Evolutionary conservation across 2,888 invertebrate species (phyloP).

Genomic region (Scrobipalpa atriplicella): DNA sequence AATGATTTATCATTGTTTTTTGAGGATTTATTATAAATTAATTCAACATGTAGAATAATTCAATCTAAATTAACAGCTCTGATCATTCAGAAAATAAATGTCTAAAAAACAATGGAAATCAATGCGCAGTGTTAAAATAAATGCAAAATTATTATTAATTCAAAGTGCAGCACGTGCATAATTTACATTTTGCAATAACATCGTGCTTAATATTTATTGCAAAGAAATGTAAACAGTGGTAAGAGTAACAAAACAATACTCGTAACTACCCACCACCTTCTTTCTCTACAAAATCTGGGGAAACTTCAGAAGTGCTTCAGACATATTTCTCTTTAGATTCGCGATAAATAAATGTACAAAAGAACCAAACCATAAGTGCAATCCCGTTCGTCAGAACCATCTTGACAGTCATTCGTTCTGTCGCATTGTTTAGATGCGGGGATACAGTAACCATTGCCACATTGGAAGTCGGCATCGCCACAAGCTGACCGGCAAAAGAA

Average conservation of each 20-base stretch:
- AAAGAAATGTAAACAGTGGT: neutral
- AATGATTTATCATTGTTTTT: too few species aligned
- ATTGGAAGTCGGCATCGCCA: slow-evolving; percentile 82
- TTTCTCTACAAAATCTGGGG: neutral
- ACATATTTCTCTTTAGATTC: neutral
- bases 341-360: slow-evolving; percentile 46
- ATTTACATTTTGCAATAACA: neutral
- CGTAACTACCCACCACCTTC: slow-evolving; percentile 8
- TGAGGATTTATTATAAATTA: too few species aligned
- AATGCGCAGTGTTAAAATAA: neutral
- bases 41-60: neutral
- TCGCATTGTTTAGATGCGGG: slow-evolving; percentile 80
- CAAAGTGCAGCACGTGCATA: neutral
- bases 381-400: slow-evolving; percentile 82
- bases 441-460: slow-evolving; percentile 86
- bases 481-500: slow-evolving; percentile 83
- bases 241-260: neutral
- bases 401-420: slow-evolving; percentile 80
- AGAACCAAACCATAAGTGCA: slow-evolving; percentile 77
- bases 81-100: neutral
- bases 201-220: neutral
- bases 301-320: neutral
- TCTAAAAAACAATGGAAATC: neutral
- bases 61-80: neutral
- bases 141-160: neutral